Percentiles rank a stretch among this genome's conserved stretches.
These are phyloP conservation scores for Maccullochella peelii DNA, from an alignment of 2,113 vertebrate genomes.

Conservation along the genomic window DNA sequence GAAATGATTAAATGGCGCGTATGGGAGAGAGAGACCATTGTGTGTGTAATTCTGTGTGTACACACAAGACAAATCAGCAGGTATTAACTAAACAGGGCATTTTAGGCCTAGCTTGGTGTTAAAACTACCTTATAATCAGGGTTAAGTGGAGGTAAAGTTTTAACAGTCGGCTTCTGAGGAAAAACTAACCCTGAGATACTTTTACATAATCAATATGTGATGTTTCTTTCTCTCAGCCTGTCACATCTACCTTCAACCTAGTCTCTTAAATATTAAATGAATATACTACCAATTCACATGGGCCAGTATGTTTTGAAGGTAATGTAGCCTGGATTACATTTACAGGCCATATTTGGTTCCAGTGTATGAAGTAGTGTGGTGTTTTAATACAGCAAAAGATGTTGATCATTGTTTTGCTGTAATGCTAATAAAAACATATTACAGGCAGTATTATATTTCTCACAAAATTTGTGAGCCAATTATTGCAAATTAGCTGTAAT, in stretches of 20 bases:
- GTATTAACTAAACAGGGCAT: not conserved
- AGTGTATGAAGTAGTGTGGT: not conserved
- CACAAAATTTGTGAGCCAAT: not conserved
- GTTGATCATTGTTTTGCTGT: not conserved
- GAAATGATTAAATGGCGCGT: conserved; percentile 68
- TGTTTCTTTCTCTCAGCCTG: not conserved
- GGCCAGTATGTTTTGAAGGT: not conserved
- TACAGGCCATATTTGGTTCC: not conserved
- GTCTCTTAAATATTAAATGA: not conserved
- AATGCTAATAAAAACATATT: too few relatives aligned
- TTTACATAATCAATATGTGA: not conserved
- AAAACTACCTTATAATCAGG: not conserved
- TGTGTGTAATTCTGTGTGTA: conserved; percentile 2
- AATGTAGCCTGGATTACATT: not conserved
- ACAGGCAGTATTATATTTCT: too few relatives aligned
- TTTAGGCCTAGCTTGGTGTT: not conserved
- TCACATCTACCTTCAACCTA: not conserved
- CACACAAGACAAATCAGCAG: not conserved
- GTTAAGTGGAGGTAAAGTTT: conserved; percentile 16
- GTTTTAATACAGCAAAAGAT: not conserved
- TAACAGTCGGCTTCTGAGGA: not conserved
- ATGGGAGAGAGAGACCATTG: not conserved
- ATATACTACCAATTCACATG: not conserved
- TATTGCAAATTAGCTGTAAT: not conserved
- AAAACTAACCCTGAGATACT: not conserved